A percentile compares a stretch with the other conserved stretches of the same genome.
Evolutionary conservation across 2,888 invertebrate species (phyloP).

Genomic region (Abrostola tripartita): DNA sequence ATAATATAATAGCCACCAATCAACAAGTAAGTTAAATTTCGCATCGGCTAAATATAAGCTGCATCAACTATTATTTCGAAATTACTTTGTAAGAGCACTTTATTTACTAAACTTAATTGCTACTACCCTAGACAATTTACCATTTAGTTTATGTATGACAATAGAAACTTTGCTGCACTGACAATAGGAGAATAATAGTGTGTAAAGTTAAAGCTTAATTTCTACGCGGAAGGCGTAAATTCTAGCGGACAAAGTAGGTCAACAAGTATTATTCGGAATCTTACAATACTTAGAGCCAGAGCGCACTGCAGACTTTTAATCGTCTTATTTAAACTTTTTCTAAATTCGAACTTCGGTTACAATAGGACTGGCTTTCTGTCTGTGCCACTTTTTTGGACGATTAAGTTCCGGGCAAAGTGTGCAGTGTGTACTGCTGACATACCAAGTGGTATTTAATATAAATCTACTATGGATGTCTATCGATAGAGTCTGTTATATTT

Average conservation of each 20-base stretch:
- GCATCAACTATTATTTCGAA: no score
- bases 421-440: slow-evolving; percentile 5
- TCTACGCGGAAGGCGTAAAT: slow-evolving; percentile 46
- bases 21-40: no score
- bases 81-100: no score
- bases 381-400: slow-evolving; percentile 24
- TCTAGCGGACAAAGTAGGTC: slow-evolving; percentile 45
- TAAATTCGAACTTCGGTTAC: slow-evolving; percentile 27
- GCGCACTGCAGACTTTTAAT: slow-evolving; percentile 52
- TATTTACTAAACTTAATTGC: no score
- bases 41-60: no score
- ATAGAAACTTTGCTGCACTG: slow-evolving; percentile 24
- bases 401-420: slow-evolving; percentile 14
- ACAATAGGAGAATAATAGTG: slow-evolving; percentile 46
- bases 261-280: slow-evolving; percentile 48
- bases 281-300: slow-evolving; percentile 49
- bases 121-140: not conserved
- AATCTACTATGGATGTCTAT: not conserved
- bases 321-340: slow-evolving; percentile 45
- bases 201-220: slow-evolving; percentile 49
- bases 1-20: no score
- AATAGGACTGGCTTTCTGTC: slow-evolving; percentile 29
- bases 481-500: no score
- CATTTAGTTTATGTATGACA: slow-evolving; percentile 28
- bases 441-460: not conserved